Evolutionary conservation across 2,113 vertebrate genomes (phyloP), one percentile per base, ranked within the genome.

Genomic region (Mesembrinibis cayennensis): DNA sequence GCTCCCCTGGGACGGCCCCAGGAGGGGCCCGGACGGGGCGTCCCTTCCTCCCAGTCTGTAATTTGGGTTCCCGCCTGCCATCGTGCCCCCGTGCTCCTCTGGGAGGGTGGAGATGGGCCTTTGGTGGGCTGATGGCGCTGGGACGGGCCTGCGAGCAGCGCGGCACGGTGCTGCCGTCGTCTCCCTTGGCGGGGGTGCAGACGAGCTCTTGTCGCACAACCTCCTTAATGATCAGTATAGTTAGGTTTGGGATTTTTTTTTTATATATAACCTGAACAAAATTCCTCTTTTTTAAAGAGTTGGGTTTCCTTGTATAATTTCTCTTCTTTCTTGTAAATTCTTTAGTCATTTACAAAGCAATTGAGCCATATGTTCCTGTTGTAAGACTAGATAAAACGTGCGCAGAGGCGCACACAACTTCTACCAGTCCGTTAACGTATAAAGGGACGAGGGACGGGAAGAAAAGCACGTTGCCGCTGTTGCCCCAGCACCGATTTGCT

Each of bases 101-200:
- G 53, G 53, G 27, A 11, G 16, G 17, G 53, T 17, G 27, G 53
- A 18, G 53, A 30, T 7, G 44, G 72, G 32, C 16, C 13, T 42
- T 29, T 7, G 19, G 25, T 56, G 76, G 40, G 40, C 56, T 13
- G 66, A 23, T 3, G 25, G 49, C 63, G 49, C 76, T 3, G 21
- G 40, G 26, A 19, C 8, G 49, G 70, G 23, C 19, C 16, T 38
- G 40, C 36, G 18, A 38, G 34, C 19, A 52, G 47, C 16, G 27
- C 0, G 1, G 10, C 42, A 34, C 21, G 23, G 25, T 14, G 42
- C 44, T 5, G 36, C 25, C 2, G 1, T 5, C 9, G 0, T 21
- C 34, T 52, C 18, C 44, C 27, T 25, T 32, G 9, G 44, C 66
- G 32, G 36, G 11, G 7, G 3, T 10, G 25, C 9, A 1, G 38